phyloP scores from a whole-genome alignment of 2,797 vertebrate species.

The Cyprinodon diabolis region DNA sequence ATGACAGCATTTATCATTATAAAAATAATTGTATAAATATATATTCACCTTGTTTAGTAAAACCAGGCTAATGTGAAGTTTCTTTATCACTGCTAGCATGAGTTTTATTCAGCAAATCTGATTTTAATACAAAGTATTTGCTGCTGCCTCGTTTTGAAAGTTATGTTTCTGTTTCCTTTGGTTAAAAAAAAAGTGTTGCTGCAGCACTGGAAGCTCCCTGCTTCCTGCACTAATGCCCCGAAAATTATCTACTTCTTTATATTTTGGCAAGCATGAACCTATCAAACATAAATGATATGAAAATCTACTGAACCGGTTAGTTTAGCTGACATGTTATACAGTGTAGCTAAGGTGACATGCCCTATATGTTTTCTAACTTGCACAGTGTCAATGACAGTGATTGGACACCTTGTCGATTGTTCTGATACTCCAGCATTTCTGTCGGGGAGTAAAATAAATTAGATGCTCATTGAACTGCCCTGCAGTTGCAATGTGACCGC shows the following conservation, averaged over 20 bases:
- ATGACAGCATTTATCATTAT: no score
- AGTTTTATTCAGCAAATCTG: no score
- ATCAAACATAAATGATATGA: not conserved
- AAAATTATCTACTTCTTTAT: not conserved
- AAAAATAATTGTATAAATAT: no score
- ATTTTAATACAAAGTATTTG: not conserved
- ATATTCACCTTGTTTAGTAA: no score
- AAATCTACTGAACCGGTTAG: not conserved
- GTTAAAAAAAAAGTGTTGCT: not conserved
- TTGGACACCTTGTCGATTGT: conserved; percentile 84
- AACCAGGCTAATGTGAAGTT: no score
- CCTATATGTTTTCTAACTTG: conserved; percentile 63
- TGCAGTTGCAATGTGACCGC: conserved; percentile 84
- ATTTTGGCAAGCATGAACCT: not conserved
- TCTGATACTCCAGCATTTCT: conserved; percentile 80
- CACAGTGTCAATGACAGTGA: conserved; percentile 77
- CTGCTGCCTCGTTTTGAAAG: not conserved
- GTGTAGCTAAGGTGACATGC: conserved; percentile 28
- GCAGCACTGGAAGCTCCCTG: not conserved
- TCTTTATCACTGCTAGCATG: no score
- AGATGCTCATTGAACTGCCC: conserved; percentile 86
- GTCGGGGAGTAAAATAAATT: conserved; percentile 84
- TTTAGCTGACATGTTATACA: conserved; percentile 37
- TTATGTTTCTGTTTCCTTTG: not conserved
- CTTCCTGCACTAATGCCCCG: not conserved